Conservation (phyloP, 2,888 invertebrate species). For the Tenthredo distinguenda region DNA sequence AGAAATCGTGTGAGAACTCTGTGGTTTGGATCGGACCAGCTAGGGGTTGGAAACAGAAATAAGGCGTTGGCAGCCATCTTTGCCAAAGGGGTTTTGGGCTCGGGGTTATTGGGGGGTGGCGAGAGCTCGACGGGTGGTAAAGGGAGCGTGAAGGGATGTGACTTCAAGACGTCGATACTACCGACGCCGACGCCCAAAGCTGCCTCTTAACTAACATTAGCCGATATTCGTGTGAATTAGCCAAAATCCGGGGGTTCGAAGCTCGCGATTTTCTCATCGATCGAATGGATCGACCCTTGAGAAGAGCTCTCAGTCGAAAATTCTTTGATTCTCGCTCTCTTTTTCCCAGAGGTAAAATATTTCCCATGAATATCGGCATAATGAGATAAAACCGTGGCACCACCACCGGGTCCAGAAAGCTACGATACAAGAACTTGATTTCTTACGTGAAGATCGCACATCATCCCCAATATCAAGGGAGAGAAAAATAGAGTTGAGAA, state of each 20-base stretch:
- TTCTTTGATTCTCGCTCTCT: too few species aligned
- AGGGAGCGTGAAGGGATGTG: slow-evolving; percentile 59
- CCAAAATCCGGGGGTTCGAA: background rate
- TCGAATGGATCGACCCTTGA: background rate
- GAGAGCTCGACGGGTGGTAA: slow-evolving; percentile 63
- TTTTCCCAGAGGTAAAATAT: background rate
- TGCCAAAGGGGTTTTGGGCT: slow-evolving; percentile 64
- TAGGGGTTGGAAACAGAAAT: background rate
- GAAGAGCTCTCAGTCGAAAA: too few species aligned
- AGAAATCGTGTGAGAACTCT: background rate
- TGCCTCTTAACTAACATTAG: background rate
- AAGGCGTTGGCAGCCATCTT: slow-evolving; percentile 68
- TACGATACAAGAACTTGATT: background rate
- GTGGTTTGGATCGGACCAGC: background rate
- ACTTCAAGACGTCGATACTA: slow-evolving; percentile 71
- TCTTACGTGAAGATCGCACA: background rate
- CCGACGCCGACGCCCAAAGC: slow-evolving; percentile 61
- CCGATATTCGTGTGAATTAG: background rate
- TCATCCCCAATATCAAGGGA: background rate
- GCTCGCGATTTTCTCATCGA: background rate
- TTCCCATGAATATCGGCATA: background rate
- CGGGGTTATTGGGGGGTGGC: slow-evolving; percentile 67
- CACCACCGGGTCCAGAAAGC: background rate
- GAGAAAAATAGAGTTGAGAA: slow-evolving; percentile 55
- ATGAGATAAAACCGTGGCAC: background rate